Conservation (phyloP, 2,888 invertebrate genomes). For the Sarcophaga variegata region DNA sequence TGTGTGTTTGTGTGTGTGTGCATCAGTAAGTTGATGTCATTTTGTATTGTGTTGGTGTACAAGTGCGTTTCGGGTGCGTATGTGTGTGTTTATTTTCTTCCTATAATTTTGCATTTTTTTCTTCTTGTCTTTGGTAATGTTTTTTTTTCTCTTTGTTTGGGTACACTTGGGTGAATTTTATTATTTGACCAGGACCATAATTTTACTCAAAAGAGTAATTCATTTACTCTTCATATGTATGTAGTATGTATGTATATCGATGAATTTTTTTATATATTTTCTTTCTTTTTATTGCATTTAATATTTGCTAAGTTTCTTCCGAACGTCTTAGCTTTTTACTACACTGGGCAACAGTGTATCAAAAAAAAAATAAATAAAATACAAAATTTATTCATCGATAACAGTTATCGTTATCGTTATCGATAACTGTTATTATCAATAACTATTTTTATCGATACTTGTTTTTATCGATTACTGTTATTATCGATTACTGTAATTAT, state of each 20-base stretch:
- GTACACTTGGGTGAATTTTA: too few species aligned
- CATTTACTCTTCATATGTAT: not conserved
- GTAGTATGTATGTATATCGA: too few species aligned
- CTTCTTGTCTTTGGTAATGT: not conserved
- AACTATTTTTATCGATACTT: too few species aligned
- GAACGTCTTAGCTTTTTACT: conserved; percentile 27
- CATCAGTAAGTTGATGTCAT: not conserved
- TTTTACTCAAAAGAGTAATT: conserved; percentile 33
- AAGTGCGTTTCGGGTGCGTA: too few species aligned
- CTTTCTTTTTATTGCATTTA: not conserved
- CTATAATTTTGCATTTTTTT: conserved; percentile 41
- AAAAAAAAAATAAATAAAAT: too few species aligned
- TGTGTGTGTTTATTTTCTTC: conserved; percentile 23
- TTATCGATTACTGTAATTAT: too few species aligned
- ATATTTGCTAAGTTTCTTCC: conserved; percentile 4
- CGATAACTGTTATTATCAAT: too few species aligned
- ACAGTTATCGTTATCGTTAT: too few species aligned
- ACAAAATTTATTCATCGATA: too few species aligned
- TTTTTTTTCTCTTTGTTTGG: too few species aligned
- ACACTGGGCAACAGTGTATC: not conserved
- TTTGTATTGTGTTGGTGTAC: too few species aligned
- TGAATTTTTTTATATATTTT: not conserved
- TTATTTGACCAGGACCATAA: not conserved
- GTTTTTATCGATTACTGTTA: too few species aligned
- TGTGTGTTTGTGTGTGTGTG: not conserved